Base-by-base conservation (phyloP, 2,113 vertebrate species). In the Daphoenositta chrysoptera region DNA sequence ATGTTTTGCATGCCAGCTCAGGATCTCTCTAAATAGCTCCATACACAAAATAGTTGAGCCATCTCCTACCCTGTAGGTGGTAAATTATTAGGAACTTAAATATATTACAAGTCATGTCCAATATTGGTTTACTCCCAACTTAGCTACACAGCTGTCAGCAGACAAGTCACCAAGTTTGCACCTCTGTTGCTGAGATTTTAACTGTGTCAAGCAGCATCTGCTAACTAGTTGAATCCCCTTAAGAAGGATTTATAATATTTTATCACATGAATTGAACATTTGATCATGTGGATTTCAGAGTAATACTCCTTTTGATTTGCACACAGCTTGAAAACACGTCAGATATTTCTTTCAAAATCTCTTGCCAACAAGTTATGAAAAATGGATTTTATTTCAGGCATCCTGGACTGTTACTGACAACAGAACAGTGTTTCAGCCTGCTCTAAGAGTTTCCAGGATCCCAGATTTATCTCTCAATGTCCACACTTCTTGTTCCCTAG, bases 181-280 rank as follows among this genome's bases (percentile, higher is more conserved):
- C 48, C 89, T 94, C 76, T 72, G 40, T 24, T 76, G 56, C 77
- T 91, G 69, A 61, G 82, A 53, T 50, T 22, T 1, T 56, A 92
- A 93, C 44, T 89, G 63, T 70, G 69, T 91, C 93, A 89, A 89
- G 65, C 61, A 91, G 83, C 91, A 95, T 79, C 81, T 96, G 93
- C 61, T 85, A 94, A 79, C 48, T 71, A 89, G 77, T 37, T 79
- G 24, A 89, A 80, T 53, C 28, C 63, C 40, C 37, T 82, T 82
- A 81, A 87, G 80, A 86, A 84, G 64, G 64, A 81, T 87, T 93
- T 77, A 78, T 70, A 86, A 63, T 47, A 75, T 66, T 86, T 63
- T 93, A 89, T 93, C 83, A 76, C 50, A 64, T 20, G 48, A 92
- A 91, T 45, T 48, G 56, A 95, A 82, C 45, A 89, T 64, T 92